These are phyloP conservation scores for Oreamnos americanus DNA, from an alignment of 2,113 vertebrate species.

Conservation along the genomic window DNA sequence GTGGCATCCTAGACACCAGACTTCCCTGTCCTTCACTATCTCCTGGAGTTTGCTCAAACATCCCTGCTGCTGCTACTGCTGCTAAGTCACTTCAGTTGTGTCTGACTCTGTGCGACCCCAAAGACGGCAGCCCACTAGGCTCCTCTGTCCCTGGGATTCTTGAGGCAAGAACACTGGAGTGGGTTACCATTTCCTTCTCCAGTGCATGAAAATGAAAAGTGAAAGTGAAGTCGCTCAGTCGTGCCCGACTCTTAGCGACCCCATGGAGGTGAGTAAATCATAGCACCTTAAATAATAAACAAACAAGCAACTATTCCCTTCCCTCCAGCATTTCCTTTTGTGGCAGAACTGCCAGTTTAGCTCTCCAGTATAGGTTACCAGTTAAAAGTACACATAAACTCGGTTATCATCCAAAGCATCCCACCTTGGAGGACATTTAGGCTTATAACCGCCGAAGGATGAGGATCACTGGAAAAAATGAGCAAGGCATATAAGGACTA, in stretches of 20 bases:
- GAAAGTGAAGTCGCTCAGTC: too few species aligned
- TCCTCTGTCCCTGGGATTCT: too few species aligned
- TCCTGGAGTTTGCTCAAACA: background rate
- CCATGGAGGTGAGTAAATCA: background rate
- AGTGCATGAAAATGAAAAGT: too few species aligned
- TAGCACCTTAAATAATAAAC: background rate
- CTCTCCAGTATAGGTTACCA: background rate
- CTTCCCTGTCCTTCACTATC: background rate
- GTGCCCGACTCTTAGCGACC: too few species aligned
- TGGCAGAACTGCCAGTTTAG: background rate
- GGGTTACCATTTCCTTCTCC: too few species aligned
- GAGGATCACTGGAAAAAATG: conserved; percentile 13
- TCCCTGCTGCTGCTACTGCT: background rate
- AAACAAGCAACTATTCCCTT: background rate
- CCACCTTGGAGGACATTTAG: background rate
- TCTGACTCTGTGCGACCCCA: too few species aligned
- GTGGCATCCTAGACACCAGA: accelerated
- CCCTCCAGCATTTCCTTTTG: background rate
- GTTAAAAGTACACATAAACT: background rate
- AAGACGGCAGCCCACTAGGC: too few species aligned
- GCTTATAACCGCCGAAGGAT: background rate
- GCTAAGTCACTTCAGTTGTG: too few species aligned
- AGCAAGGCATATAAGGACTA: background rate
- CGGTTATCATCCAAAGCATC: background rate
- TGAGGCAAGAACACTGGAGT: too few species aligned